Evolutionary conservation across 2,888 invertebrate species (phyloP).

Genomic region (Eupithecia vulgata): DNA sequence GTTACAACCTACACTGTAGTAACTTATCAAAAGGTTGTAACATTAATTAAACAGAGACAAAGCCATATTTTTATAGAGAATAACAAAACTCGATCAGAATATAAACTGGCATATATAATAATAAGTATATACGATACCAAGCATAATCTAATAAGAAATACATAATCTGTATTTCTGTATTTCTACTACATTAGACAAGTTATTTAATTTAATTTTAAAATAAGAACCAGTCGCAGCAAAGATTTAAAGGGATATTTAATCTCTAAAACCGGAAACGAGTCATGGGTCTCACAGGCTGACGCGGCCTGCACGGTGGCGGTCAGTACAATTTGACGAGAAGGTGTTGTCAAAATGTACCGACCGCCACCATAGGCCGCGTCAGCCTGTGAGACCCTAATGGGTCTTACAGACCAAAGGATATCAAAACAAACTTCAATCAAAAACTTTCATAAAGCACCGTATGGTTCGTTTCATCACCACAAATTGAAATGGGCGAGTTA

Average conservation of each 20-base stretch:
- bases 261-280: neutral
- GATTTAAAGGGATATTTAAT: neutral
- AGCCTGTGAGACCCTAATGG: too few relatives aligned
- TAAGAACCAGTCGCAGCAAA: neutral
- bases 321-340: too few relatives aligned
- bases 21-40: neutral
- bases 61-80: neutral
- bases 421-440: neutral
- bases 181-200: neutral
- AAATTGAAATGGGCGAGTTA: slow-evolving; percentile 3
- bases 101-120: neutral
- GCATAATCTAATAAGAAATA: neutral
- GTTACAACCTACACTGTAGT: neutral
- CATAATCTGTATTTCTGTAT: too few relatives aligned
- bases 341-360: too few relatives aligned
- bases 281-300: too few relatives aligned
- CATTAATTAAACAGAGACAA: neutral
- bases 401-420: too few relatives aligned
- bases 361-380: too few relatives aligned
- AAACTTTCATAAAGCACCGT: neutral
- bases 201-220: neutral
- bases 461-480: neutral
- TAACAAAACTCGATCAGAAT: neutral
- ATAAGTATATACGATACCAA: too few relatives aligned
- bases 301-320: too few relatives aligned